Conservation (phyloP, 1,140 invertebrate genomes). For the Achroia grisella region DNA sequence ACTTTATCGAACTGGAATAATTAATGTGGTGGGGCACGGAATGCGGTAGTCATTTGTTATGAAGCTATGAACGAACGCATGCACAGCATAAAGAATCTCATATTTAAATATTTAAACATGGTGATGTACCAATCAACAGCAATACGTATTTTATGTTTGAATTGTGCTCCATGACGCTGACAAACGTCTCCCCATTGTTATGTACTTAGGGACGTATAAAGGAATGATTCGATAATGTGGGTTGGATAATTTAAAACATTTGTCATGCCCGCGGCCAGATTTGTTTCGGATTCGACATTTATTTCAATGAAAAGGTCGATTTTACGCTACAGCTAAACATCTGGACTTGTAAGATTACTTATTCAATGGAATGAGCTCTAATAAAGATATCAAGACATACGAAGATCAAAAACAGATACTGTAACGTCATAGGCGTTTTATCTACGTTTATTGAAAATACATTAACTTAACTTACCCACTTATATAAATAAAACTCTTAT, state of each 20-base stretch:
- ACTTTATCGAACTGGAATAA: slow-evolving; percentile 11
- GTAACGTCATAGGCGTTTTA: neutral
- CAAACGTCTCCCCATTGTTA: slow-evolving; percentile 18
- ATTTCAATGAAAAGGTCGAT: neutral
- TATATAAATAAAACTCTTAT: no score
- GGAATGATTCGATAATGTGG: slow-evolving; percentile 14
- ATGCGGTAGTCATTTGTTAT: slow-evolving; percentile 62
- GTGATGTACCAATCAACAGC: slow-evolving; percentile 32
- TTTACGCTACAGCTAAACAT: no score
- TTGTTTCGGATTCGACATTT: slow-evolving; percentile 1
- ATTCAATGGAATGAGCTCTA: slow-evolving; percentile 20
- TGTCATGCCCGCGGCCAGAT: neutral
- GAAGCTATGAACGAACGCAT: slow-evolving; percentile 34
- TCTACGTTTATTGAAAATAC: neutral
- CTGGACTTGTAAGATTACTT: neutral
- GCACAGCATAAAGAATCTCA: slow-evolving; percentile 39
- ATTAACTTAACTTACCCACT: neutral
- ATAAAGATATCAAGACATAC: slow-evolving; percentile 22
- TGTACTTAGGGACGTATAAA: slow-evolving; percentile 5
- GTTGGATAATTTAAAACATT: slow-evolving; percentile 24
- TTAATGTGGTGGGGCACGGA: slow-evolving; percentile 26
- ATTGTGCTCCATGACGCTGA: slow-evolving; percentile 9
- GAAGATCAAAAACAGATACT: slow-evolving; percentile 3
- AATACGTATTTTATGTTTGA: slow-evolving; percentile 15
- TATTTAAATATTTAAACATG: slow-evolving; percentile 54